A percentile compares a stretch with the other conserved stretches of the same genome.
phyloP scores from a whole-genome alignment of 1,140 invertebrate genomes.

The Hirudo medicinalis region DNA sequence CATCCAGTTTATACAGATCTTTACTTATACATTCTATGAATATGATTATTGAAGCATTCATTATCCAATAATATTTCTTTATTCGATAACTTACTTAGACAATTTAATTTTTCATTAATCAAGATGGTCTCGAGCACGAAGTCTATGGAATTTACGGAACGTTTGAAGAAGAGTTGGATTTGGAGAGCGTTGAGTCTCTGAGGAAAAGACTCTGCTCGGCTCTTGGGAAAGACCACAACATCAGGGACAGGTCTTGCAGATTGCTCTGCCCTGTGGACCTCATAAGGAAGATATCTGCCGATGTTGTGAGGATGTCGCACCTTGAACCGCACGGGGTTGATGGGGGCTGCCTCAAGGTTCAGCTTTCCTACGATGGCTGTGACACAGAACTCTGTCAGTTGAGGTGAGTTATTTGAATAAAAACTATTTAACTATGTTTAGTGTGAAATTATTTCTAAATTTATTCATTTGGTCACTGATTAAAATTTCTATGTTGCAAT shows the following conservation, averaged over 20 bases:
- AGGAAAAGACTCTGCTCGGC: background rate
- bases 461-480: too few species aligned
- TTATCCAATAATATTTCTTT: background rate
- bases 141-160: constrained; percentile 1
- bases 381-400: background rate
- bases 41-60: background rate
- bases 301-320: constrained; percentile 15
- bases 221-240: constrained; percentile 2
- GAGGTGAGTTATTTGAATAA: background rate
- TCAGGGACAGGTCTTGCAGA: background rate
- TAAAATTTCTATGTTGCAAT: background rate
- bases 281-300: constrained; percentile 14
- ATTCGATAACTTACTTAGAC: background rate
- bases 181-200: background rate
- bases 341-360: background rate
- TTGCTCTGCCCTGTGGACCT: constrained; percentile 9
- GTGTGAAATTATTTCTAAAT: too few species aligned
- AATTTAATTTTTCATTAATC: background rate
- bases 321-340: constrained; percentile 6
- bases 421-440: too few species aligned
- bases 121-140: background rate
- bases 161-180: constrained; percentile 15
- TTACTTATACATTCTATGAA: background rate
- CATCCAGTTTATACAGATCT: background rate
- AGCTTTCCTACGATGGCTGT: background rate